Evolutionary conservation across 2,113 vertebrate genomes (phyloP), one percentile per base, ranked within the genome.

Genomic region (Xiphophorus hellerii): DNA sequence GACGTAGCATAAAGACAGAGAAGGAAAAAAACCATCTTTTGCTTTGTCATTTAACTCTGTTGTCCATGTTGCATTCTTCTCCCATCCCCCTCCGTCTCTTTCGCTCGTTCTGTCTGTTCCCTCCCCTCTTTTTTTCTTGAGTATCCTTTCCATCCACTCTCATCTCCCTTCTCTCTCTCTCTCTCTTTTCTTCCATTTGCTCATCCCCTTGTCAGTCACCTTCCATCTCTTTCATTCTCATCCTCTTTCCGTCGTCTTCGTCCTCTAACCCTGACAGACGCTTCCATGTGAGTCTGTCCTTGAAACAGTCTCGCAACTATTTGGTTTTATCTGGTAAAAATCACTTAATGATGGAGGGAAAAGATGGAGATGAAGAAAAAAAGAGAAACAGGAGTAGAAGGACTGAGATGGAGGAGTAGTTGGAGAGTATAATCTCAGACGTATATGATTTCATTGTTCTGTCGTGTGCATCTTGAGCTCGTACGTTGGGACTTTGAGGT

Each of bases 61-160:
- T 84, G 64, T 89, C 86, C 84, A 84, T 91, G 84, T 91, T 72
- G 88, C 90, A 91, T 92, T 91, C 87, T 89, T 85, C 83, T 92
- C 81, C 92, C 87, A 87, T 89, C 88, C 89, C 89, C 90, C 86
- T 72, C 66, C 1, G 1, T 39, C 76, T 81, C 62, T 82, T 13
- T 87, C 62, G 71, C 54, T 84, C 39, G 54, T 61, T 69, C 70
- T 67, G 25, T 83, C 69, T 51, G 61, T 71, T 74, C 69, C 76
- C 42, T 28, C 71, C 79, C 68, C 15, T 68, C 62, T 66, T 74
- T 63, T 77, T 63, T 74, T 64, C 71, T 75, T 63, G 51, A 81
- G 42, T 83, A 70, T 74, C 82, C 66, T 82, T 39, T 81, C 75
- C 73, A 66, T 84, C 74, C 69, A 22, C 37, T 72, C 69, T 64